Evolutionary conservation across 2,797 vertebrate species (phyloP).

Genomic region (Pelodytes ibericus): DNA sequence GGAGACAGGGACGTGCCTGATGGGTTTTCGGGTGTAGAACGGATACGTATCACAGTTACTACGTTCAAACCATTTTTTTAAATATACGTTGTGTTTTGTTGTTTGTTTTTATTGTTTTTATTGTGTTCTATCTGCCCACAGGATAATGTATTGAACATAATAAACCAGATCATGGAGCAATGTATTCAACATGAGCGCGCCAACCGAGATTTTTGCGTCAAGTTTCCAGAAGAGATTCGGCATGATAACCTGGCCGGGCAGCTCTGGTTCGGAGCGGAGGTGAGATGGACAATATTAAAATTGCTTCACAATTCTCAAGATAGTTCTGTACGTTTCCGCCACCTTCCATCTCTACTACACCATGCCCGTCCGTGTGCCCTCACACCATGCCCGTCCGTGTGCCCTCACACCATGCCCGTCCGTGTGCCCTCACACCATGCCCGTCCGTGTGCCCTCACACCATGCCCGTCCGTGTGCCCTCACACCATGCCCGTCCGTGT

Average conservation of each 20-base stretch:
- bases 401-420: too few species aligned
- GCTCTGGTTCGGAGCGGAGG: slow-evolving; percentile 98
- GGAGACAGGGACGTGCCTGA: too few species aligned
- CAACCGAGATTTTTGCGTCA: slow-evolving; percentile 94
- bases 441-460: too few species aligned
- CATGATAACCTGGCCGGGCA: slow-evolving; percentile 98
- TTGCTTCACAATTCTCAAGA: background rate
- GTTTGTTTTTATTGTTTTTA: background rate
- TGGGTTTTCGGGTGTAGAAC: too few species aligned
- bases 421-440: too few species aligned
- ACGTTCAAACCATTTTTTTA: too few species aligned
- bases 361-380: too few species aligned
- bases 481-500: too few species aligned
- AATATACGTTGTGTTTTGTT: background rate
- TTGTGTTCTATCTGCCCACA: slow-evolving; percentile 61
- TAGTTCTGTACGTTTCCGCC: background rate
- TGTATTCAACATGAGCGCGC: slow-evolving; percentile 93
- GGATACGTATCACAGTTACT: too few species aligned
- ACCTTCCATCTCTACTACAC: background rate
- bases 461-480: too few species aligned
- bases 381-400: too few species aligned
- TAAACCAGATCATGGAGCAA: slow-evolving; percentile 97
- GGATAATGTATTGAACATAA: slow-evolving; percentile 96
- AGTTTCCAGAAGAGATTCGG: slow-evolving; percentile 98
- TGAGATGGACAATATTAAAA: slow-evolving; percentile 60